Base-by-base conservation (phyloP, 64 coral and sea anemone genomes). In the Porites lutea region DNA sequence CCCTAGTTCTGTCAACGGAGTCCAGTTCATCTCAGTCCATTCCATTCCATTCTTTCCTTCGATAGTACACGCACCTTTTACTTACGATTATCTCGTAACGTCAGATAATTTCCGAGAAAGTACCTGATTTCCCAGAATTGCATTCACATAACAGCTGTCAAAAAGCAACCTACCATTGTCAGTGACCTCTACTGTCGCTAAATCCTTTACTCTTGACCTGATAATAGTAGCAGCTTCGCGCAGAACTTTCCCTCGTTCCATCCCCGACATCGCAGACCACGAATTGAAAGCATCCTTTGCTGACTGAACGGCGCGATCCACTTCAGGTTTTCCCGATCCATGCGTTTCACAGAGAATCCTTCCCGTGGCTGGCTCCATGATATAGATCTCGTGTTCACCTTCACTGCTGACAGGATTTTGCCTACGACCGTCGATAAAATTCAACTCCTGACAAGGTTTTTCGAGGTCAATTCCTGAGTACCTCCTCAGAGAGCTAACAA, bases 221-320 rank as follows among this genome's bases (percentile, higher is more conserved):
- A 98, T 89, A 63, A 98, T 93, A 61, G 65, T 73, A 45, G 97
- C 94, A 22, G 89, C 91, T 13, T 81, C 58, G 18, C 87, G 83
- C 4, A 98, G 78, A 60, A 96, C 46, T 19, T 83, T 90, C 11
- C 90, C 97, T 57, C 94, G 77, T 59, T 98, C 94, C 45, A 92
- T 90, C 8, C 97, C 93, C 78, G 86, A 80, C 78, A 89, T 88
- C 11, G 72, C 65, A n/a, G 97, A 96, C 97, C 97, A 98, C 13
- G 51, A 74, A n/a, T 20, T 82, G 83, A 91, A 98, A 48, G 97
- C 93, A 19, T 88, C 57, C 27, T 57, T 79, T 43, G 97, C 97
- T 11, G 97, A 90, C 47, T 11, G 52, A 14, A 98, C 97, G 2
- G 97, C 97, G 5, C 88, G 74, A 72, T 96, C 75, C 10, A 98